A percentile compares a stretch with the other conserved stretches of the same genome.
Evolutionary conservation across 2,113 vertebrate genomes (phyloP).

Genomic region (Tupaia chinensis): DNA sequence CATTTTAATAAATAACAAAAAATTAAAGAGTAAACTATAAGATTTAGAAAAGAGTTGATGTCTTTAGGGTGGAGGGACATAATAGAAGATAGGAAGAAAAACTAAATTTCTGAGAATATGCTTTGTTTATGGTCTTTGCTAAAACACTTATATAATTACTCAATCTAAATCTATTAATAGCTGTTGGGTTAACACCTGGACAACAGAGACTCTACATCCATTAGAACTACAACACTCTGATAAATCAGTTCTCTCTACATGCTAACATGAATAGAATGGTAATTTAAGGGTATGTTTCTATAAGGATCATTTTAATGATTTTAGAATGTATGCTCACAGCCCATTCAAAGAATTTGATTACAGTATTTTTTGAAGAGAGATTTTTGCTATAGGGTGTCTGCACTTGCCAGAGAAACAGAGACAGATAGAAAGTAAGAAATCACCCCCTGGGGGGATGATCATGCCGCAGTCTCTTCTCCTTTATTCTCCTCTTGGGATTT

Average conservation of each 20-base stretch:
- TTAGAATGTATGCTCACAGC: neutral
- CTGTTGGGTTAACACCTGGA: neutral
- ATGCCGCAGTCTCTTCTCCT: no score
- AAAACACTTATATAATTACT: neutral
- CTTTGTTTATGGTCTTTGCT: neutral
- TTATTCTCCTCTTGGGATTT: no score
- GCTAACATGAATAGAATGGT: neutral
- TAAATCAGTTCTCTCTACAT: neutral
- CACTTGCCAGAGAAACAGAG: no score
- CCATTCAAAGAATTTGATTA: neutral
- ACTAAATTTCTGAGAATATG: neutral
- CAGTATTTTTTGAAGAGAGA: no score
- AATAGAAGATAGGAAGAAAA: neutral
- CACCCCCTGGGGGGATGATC: no score
- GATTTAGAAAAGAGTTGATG: neutral
- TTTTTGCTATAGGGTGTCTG: no score
- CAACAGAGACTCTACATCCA: neutral
- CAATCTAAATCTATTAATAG: neutral
- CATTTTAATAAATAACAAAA: slow-evolving; percentile 29
- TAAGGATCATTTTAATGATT: slow-evolving; percentile 24
- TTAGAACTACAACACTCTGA: neutral
- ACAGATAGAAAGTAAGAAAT: no score
- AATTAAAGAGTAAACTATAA: neutral
- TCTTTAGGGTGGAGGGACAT: neutral
- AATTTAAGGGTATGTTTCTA: neutral